Percentiles rank a stretch among this genome's conserved stretches.
Evolutionary conservation across 2,888 invertebrate genomes (phyloP).

Genomic region (Ctenicera cuprea): DNA sequence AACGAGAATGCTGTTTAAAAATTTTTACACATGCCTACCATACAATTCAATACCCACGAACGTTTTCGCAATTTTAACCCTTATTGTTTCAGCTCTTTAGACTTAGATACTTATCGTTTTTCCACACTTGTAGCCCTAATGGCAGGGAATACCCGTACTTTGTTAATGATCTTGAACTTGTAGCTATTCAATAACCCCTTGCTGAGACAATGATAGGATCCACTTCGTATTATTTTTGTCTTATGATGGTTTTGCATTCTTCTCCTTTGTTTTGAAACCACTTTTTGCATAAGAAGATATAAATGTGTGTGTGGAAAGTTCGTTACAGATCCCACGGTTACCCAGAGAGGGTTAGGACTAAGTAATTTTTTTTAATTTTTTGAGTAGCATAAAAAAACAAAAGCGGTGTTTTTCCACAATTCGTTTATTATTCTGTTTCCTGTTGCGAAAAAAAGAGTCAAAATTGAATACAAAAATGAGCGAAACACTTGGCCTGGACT

Average conservation of each 20-base stretch:
- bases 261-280: slow-evolving; percentile 15
- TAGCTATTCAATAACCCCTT: slow-evolving; percentile 49
- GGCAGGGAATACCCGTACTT: slow-evolving; percentile 47
- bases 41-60: slow-evolving; percentile 38
- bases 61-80: slow-evolving; percentile 28
- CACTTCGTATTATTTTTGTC: slow-evolving; percentile 22
- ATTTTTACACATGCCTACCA: slow-evolving; percentile 47
- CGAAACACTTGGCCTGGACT: too few relatives aligned
- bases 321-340: slow-evolving; percentile 24
- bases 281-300: slow-evolving; percentile 4
- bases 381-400: too few relatives aligned
- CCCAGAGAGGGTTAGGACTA: not conserved
- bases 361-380: too few relatives aligned
- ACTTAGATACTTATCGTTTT: slow-evolving; percentile 18
- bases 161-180: slow-evolving; percentile 51
- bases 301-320: not conserved
- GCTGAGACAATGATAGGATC: slow-evolving; percentile 36
- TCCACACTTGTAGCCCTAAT: slow-evolving; percentile 37
- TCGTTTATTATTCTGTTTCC: too few relatives aligned
- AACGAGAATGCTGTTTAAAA: slow-evolving; percentile 31
- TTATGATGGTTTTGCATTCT: slow-evolving; percentile 30
- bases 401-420: too few relatives aligned
- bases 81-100: slow-evolving; percentile 27
- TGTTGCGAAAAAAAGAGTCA: too few relatives aligned
- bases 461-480: too few relatives aligned